Evolutionary conservation across 2,797 vertebrate species (phyloP).

Genomic region (Aeoliscus strigatus): DNA sequence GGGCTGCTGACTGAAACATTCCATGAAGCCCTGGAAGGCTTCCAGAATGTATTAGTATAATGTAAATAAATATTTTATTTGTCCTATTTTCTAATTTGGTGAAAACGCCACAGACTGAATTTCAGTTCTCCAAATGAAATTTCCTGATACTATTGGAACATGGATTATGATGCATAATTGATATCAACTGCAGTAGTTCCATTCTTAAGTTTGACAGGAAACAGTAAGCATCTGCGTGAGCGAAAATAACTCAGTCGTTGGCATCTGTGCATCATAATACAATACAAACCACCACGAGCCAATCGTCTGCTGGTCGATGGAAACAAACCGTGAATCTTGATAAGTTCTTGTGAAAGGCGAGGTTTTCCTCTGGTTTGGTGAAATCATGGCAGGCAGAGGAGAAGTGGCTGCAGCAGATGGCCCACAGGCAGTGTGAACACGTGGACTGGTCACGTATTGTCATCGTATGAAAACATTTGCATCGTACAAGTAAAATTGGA

Average conservation of each 20-base stretch:
- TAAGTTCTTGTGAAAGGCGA: too few relatives aligned
- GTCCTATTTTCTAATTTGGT: conserved; percentile 47
- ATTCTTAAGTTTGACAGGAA: conserved; percentile 38
- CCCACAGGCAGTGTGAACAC: too few relatives aligned
- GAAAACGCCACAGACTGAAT: conserved; percentile 40
- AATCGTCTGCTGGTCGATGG: too few relatives aligned
- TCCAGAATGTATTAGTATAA: conserved; percentile 28
- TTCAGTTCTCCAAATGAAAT: conserved; percentile 37
- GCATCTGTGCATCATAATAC: conserved; percentile 19
- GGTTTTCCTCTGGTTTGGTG: too few relatives aligned
- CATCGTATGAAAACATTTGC: too few relatives aligned
- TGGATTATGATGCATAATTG: conserved; percentile 49
- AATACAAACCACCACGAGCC: background rate
- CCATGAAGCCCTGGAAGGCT: conserved; percentile 18
- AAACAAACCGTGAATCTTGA: too few relatives aligned
- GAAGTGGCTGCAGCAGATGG: too few relatives aligned
- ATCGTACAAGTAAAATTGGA: too few relatives aligned
- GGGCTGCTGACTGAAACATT: conserved; percentile 21
- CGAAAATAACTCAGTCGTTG: conserved; percentile 11
- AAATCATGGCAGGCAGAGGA: too few relatives aligned
- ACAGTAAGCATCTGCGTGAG: conserved; percentile 20
- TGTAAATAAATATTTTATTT: conserved; percentile 47
- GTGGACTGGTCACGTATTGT: too few relatives aligned
- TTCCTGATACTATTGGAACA: conserved; percentile 28
- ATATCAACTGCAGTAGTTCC: conserved; percentile 24